phyloP scores from a whole-genome alignment of 2,888 invertebrate species.

The Harmothoe impar region DNA sequence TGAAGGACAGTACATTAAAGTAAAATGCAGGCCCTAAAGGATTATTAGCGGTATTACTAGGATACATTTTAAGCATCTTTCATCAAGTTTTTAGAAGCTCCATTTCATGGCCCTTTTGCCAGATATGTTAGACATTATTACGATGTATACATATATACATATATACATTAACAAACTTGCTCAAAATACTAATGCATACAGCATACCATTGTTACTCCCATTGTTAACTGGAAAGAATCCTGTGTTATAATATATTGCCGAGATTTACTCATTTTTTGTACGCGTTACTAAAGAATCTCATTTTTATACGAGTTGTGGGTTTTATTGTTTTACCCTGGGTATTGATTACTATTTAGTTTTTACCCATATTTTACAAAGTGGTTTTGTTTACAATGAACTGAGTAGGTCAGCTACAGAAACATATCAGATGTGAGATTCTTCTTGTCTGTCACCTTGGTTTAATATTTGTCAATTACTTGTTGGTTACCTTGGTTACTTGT shows the following conservation, averaged over 20 bases:
- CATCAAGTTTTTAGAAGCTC: background rate
- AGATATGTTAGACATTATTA: background rate
- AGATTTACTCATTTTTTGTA: background rate
- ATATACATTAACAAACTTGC: background rate
- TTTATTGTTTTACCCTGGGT: no score
- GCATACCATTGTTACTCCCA: background rate
- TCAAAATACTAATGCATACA: background rate
- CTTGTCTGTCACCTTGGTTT: no score
- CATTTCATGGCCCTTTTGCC: slow-evolving; percentile 30
- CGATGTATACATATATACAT: background rate
- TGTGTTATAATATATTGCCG: background rate
- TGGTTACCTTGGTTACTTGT: no score
- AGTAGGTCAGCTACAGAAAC: no score
- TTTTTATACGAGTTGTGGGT: background rate
- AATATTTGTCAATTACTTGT: no score
- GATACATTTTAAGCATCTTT: background rate
- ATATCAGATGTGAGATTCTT: no score
- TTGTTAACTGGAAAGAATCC: background rate
- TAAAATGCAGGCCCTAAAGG: no score
- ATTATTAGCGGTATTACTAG: background rate
- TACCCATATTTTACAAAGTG: no score
- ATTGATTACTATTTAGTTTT: no score
- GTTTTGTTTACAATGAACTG: no score
- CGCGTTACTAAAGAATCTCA: background rate
- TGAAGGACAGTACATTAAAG: no score